Percentiles rank a stretch among this genome's conserved stretches.
phyloP scores from a whole-genome alignment of 2,797 vertebrate genomes.

The Nyctalus aviator region DNA sequence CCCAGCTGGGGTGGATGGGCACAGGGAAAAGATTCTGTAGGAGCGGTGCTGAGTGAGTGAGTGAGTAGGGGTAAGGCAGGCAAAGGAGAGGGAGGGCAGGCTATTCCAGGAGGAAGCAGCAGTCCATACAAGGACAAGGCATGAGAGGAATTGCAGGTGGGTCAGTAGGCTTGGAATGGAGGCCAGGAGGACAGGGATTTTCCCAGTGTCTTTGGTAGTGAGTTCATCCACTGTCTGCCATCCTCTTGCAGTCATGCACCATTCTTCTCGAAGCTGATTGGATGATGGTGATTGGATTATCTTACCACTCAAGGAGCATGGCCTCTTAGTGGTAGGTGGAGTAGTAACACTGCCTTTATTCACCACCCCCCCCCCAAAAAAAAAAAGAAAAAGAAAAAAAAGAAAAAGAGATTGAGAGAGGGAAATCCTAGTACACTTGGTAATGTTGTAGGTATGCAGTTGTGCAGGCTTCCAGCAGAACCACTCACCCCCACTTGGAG shows the following conservation, averaged over 20 bases:
- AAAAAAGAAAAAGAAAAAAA: no score
- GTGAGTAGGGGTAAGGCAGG: neutral
- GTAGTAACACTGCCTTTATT: neutral
- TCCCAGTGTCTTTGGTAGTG: neutral
- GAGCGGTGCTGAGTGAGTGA: neutral
- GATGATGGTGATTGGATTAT: neutral
- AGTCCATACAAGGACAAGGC: neutral
- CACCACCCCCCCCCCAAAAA: no score
- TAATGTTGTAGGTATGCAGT: neutral
- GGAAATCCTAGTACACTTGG: neutral
- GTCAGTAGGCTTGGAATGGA: neutral
- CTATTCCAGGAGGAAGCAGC: neutral
- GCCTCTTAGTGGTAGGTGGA: neutral
- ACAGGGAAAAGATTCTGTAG: neutral
- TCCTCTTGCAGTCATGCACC: neutral
- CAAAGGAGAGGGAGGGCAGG: neutral
- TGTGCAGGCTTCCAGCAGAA: constrained; percentile 4
- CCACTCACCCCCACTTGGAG: neutral
- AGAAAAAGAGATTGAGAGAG: no score
- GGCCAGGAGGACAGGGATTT: neutral
- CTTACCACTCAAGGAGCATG: neutral
- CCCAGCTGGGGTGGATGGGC: neutral
- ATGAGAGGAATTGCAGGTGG: neutral
- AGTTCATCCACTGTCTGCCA: neutral
- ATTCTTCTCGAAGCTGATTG: neutral